Conservation (phyloP, 1,140 invertebrate species). For the Drosophila sulfurigaster region DNA sequence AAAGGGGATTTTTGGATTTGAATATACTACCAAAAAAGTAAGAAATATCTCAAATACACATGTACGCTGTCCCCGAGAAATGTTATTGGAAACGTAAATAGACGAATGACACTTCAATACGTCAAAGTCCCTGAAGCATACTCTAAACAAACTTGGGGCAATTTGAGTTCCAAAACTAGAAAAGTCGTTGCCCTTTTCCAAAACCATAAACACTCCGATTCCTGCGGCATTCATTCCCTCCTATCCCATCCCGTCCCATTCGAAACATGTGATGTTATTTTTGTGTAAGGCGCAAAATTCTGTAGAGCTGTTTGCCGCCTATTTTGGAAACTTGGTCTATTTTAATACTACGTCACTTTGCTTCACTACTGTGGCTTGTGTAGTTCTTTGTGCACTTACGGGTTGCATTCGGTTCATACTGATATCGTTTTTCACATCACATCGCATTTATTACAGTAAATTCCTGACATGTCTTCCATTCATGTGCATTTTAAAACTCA, state of each 20-base stretch:
- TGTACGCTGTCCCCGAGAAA: not conserved
- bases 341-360: constrained; percentile 37
- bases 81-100: constrained; percentile 8
- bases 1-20: constrained; percentile 41
- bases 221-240: constrained; percentile 13
- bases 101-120: not conserved
- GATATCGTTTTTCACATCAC: constrained; percentile 48
- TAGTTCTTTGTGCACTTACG: constrained; percentile 14
- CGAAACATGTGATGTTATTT: constrained; percentile 60
- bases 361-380: constrained; percentile 14
- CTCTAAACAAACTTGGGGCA: not conserved
- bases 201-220: constrained; percentile 59
- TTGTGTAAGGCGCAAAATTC: constrained; percentile 61
- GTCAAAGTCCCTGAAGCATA: not conserved
- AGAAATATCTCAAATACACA: constrained; percentile 6
- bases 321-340: constrained; percentile 52
- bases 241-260: constrained; percentile 1
- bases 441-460: not conserved
- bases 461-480: not conserved
- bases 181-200: constrained; percentile 70
- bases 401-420: constrained; percentile 6
- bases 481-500: not conserved
- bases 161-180: constrained; percentile 32
- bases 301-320: constrained; percentile 45
- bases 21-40: constrained; percentile 32